phyloP scores from a whole-genome alignment of 2,797 vertebrate species.

The Tauraco hartlaubi region DNA sequence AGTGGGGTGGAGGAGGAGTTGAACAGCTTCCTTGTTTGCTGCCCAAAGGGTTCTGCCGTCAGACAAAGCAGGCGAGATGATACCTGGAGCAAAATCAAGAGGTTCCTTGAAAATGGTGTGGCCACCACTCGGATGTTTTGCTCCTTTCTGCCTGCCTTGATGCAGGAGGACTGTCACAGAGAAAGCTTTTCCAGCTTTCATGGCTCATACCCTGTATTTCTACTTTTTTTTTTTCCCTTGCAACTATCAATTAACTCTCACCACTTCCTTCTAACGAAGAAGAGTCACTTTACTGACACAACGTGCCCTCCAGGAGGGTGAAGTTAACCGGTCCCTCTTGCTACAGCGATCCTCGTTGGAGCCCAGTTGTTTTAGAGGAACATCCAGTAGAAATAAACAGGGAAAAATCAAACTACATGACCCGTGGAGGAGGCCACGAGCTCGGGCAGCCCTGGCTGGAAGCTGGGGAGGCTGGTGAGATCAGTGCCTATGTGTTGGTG shows the following conservation, averaged over 20 bases:
- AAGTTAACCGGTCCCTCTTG: neutral
- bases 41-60: rapidly evolving
- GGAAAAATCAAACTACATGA: neutral
- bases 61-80: neutral
- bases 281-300: neutral
- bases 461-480: neutral
- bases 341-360: neutral
- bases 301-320: rapidly evolving
- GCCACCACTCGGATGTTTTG: neutral
- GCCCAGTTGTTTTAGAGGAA: neutral
- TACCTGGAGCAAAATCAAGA: neutral
- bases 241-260: neutral
- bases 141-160: neutral
- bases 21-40: neutral
- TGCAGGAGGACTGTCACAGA: neutral
- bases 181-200: neutral
- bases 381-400: neutral
- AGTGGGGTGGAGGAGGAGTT: neutral
- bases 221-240: neutral
- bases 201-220: neutral
- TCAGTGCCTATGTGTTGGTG: neutral
- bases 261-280: neutral
- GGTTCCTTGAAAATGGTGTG: neutral
- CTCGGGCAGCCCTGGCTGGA: neutral
- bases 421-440: neutral